phyloP scores from a whole-genome alignment of 2,888 invertebrate species.

The Ochropleura plecta region DNA sequence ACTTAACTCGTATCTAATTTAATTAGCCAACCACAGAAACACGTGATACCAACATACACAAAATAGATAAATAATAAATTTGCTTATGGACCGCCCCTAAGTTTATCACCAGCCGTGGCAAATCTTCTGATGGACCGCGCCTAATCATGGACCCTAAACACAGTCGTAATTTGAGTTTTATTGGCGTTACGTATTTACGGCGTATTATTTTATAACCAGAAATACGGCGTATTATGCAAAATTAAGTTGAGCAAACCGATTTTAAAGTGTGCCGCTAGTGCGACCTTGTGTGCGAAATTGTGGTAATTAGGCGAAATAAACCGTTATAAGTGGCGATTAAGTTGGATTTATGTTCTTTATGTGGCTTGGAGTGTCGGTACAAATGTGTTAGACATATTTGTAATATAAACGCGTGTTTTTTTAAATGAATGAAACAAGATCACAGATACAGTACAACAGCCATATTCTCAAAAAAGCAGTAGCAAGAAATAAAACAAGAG shows the following conservation, averaged over 20 bases:
- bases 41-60: conserved; percentile 35
- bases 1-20: conserved; percentile 48
- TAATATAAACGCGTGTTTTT: conserved; percentile 17
- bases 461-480: not conserved
- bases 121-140: conserved; percentile 78
- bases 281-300: conserved; percentile 55
- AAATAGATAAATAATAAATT: conserved; percentile 66
- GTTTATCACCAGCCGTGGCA: conserved; percentile 68
- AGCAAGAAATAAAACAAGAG: not conserved
- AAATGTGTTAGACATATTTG: conserved; percentile 21
- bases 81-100: conserved; percentile 70
- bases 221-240: conserved; percentile 63
- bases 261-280: conserved; percentile 59
- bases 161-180: conserved; percentile 71
- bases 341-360: conserved; percentile 36
- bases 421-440: not conserved
- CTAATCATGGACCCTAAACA: conserved; percentile 77
- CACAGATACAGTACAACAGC: not conserved
- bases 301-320: conserved; percentile 46
- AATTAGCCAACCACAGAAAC: conserved; percentile 25
- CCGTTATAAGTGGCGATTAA: conserved; percentile 45
- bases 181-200: conserved; percentile 66
- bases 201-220: conserved; percentile 62
- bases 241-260: conserved; percentile 61
- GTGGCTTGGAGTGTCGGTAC: conserved; percentile 27